These are phyloP conservation scores for Numenius phaeopus DNA, from an alignment of 2,797 vertebrate genomes.

Conservation along the genomic window DNA sequence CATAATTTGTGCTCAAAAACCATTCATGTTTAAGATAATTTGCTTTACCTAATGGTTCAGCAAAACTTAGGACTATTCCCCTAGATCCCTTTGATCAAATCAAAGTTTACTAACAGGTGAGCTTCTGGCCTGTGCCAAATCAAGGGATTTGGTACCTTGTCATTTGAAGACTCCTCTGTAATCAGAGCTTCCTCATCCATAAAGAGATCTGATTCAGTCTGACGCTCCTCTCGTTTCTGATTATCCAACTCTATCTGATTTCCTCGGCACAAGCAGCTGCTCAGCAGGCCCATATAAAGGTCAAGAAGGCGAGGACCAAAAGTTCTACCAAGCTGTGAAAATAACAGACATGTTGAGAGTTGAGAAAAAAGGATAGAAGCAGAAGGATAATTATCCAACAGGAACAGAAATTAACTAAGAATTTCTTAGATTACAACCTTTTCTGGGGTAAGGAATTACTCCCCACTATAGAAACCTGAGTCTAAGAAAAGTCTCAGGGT, in stretches of 20 bases:
- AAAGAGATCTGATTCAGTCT: slow-evolving; percentile 81
- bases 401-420: neutral
- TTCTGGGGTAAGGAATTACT: neutral
- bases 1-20: neutral
- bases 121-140: neutral
- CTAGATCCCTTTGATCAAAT: neutral
- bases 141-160: slow-evolving; percentile 81
- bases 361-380: neutral
- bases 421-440: neutral
- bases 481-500: neutral
- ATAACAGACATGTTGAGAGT: neutral
- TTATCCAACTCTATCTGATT: slow-evolving; percentile 61
- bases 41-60: neutral
- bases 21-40: neutral
- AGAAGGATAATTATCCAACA: neutral
- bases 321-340: slow-evolving; percentile 69
- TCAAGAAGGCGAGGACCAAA: slow-evolving; percentile 63
- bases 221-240: slow-evolving; percentile 33
- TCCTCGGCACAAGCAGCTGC: slow-evolving; percentile 77
- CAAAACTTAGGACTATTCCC: neutral
- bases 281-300: slow-evolving; percentile 83
- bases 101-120: neutral
- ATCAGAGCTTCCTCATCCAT: slow-evolving; percentile 78
- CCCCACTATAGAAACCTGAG: neutral
- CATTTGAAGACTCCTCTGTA: slow-evolving; percentile 63